phyloP scores from a whole-genome alignment of 2,888 invertebrate genomes.

The Allacma fusca region DNA sequence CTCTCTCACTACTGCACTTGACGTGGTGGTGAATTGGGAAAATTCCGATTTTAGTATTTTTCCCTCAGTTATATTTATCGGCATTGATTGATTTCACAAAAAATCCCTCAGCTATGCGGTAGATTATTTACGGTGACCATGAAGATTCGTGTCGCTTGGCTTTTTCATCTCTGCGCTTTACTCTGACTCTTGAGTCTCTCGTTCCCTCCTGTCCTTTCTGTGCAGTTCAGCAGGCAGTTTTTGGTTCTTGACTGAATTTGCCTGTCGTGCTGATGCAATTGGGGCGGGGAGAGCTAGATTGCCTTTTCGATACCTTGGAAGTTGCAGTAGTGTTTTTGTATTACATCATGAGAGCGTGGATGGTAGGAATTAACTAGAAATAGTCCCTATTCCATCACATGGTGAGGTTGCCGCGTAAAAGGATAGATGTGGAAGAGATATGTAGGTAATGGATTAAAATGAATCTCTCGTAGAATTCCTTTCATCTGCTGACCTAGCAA shows the following conservation, averaged over 20 bases:
- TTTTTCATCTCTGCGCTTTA: slow-evolving; percentile 18
- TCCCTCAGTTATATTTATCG: not conserved
- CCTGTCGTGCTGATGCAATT: slow-evolving; percentile 36
- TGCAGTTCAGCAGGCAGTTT: not conserved
- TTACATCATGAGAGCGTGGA: not conserved
- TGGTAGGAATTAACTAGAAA: not conserved
- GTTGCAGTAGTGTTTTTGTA: not conserved
- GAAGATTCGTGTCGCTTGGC: slow-evolving; percentile 37
- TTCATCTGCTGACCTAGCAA: slow-evolving; percentile 25
- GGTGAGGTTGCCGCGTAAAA: not conserved
- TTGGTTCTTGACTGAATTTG: slow-evolving; percentile 7
- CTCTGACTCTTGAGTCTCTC: not conserved
- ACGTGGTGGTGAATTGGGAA: not conserved
- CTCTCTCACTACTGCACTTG: not conserved
- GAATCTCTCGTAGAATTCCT: not conserved
- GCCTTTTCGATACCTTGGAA: slow-evolving; percentile 22
- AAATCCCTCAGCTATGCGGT: not conserved
- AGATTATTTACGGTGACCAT: slow-evolving; percentile 27
- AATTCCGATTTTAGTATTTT: slow-evolving; percentile 16
- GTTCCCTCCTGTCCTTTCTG: not conserved
- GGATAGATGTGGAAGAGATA: not conserved
- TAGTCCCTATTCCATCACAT: slow-evolving; percentile 1
- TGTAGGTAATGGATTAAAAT: not conserved
- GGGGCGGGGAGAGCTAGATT: slow-evolving; percentile 36
- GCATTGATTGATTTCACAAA: not conserved